Evolutionary conservation across 2,888 invertebrate genomes (phyloP).

Genomic region (Ellobium chinense): DNA sequence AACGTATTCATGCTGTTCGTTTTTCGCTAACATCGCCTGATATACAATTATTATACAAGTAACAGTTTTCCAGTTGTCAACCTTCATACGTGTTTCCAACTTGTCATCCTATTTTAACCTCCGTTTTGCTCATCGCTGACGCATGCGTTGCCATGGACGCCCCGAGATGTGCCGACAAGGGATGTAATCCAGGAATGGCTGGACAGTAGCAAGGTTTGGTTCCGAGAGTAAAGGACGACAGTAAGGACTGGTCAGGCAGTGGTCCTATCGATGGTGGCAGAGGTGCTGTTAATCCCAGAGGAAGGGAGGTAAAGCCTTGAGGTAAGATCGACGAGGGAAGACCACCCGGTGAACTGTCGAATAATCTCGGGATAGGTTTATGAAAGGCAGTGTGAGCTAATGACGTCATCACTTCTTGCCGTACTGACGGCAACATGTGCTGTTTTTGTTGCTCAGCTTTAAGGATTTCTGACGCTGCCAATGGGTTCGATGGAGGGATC

Average conservation of each 20-base stretch:
- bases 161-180: neutral
- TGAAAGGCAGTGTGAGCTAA: neutral
- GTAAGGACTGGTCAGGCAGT: neutral
- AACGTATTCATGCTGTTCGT: too few species aligned
- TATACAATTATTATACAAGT: too few species aligned
- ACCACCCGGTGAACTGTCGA: neutral
- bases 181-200: neutral
- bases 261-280: neutral
- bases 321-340: neutral
- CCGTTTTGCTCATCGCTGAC: neutral
- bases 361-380: neutral
- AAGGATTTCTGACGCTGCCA: neutral
- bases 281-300: neutral
- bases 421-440: neutral
- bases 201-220: slow-evolving; percentile 1
- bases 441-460: slow-evolving; percentile 8
- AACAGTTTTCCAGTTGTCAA: too few species aligned
- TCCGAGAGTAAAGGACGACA: neutral
- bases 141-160: neutral
- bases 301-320: neutral
- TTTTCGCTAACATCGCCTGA: too few species aligned
- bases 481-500: neutral
- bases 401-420: neutral
- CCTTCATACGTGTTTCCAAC: too few species aligned
- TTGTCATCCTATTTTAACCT: neutral